Percentiles rank a stretch among this genome's conserved stretches.
These are phyloP conservation scores for Sesia apiformis DNA, from an alignment of 2,888 invertebrate genomes.

Conservation along the genomic window DNA sequence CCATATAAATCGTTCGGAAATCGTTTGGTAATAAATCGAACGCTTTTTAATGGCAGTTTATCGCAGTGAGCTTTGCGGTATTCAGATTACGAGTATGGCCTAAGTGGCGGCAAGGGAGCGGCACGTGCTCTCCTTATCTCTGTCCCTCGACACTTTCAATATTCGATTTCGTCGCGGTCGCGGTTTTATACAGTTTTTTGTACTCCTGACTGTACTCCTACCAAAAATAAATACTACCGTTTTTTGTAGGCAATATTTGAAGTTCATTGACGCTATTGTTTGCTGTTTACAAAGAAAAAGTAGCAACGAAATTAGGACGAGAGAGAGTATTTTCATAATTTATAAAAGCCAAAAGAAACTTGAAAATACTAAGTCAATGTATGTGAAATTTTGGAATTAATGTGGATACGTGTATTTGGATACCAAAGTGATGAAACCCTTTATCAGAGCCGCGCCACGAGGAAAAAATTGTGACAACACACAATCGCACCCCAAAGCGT, in stretches of 20 bases:
- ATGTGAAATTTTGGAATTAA: too few species aligned
- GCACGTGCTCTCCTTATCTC: conserved; percentile 66
- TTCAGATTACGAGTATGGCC: conserved; percentile 64
- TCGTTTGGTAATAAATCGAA: conserved; percentile 73
- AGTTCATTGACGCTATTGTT: conserved; percentile 24
- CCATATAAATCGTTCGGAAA: conserved; percentile 57
- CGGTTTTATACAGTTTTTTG: conserved; percentile 34
- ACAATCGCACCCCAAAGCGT: conserved; percentile 66
- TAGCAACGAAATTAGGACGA: background rate
- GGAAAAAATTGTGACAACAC: conserved; percentile 36
- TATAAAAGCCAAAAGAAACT: too few species aligned
- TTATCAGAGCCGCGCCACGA: background rate
- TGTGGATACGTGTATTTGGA: too few species aligned
- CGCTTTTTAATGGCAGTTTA: conserved; percentile 73
- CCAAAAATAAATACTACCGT: conserved; percentile 23
- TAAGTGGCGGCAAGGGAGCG: conserved; percentile 66
- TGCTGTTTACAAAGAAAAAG: conserved; percentile 11
- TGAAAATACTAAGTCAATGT: too few species aligned
- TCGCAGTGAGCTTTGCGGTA: conserved; percentile 70
- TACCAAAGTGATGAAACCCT: background rate
- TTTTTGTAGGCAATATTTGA: conserved; percentile 20
- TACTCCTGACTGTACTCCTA: conserved; percentile 18
- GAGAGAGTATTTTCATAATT: too few species aligned
- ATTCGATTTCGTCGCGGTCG: conserved; percentile 61
- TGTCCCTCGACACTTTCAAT: conserved; percentile 72